phyloP scores from a whole-genome alignment of 2,797 vertebrate genomes.

The Chiroxiphia lanceolata region DNA sequence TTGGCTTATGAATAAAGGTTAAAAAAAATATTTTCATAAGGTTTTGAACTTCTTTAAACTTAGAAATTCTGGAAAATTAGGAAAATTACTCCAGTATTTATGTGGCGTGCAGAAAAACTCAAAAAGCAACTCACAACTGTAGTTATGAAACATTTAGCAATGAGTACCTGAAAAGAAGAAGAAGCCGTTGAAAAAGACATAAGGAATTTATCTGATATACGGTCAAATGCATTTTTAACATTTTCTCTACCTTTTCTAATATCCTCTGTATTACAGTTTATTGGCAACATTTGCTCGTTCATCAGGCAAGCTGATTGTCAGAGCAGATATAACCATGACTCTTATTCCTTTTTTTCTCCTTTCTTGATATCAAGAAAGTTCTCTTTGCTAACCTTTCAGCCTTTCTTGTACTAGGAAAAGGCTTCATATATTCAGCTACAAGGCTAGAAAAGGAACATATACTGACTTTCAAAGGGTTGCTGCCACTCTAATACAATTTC shows the following conservation, averaged over 20 bases:
- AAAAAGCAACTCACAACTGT: not conserved
- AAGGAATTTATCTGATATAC: not conserved
- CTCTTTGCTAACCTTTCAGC: not conserved
- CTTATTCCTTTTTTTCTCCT: not conserved
- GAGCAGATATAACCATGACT: not conserved
- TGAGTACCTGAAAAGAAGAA: not conserved
- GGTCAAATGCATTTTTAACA: not conserved
- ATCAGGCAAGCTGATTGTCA: not conserved
- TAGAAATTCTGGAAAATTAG: not conserved
- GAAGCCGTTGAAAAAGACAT: not conserved
- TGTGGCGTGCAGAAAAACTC: not conserved
- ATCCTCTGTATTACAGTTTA: not conserved
- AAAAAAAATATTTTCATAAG: not conserved
- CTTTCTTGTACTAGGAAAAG: not conserved
- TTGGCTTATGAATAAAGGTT: not conserved
- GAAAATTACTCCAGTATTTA: not conserved
- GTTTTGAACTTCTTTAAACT: not conserved
- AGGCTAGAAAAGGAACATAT: not conserved
- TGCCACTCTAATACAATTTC: not conserved
- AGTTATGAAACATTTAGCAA: not conserved
- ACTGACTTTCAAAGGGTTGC: not conserved
- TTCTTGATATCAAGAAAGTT: not conserved
- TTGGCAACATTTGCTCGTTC: not conserved
- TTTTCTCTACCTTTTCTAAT: not conserved
- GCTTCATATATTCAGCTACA: not conserved